A percentile compares a stretch with the other conserved stretches of the same genome.
These are phyloP conservation scores for Drosophila subquinaria DNA, from an alignment of 2,888 invertebrate genomes.

Conservation along the genomic window DNA sequence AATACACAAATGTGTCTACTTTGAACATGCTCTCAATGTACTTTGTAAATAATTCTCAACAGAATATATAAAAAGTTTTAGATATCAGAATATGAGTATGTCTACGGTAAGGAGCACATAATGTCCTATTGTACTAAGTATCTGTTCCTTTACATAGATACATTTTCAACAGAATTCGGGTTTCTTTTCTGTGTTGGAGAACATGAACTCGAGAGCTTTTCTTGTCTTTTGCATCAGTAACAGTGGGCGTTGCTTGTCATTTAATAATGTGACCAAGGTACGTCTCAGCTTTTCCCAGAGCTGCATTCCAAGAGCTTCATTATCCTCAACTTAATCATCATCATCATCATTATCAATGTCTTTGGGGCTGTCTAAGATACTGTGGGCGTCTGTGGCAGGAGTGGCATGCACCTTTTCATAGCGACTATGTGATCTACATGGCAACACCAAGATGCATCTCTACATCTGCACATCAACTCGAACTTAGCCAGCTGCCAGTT, in stretches of 20 bases:
- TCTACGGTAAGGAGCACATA: no score
- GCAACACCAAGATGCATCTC: conserved; percentile 57
- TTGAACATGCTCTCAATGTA: neutral
- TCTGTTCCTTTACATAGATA: neutral
- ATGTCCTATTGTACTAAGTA: neutral
- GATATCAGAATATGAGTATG: no score
- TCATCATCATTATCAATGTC: conserved; percentile 11
- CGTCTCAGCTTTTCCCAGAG: conserved; percentile 10
- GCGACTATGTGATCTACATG: conserved; percentile 70
- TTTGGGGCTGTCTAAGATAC: conserved; percentile 15
- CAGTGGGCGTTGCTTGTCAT: conserved; percentile 55
- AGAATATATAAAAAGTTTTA: no score
- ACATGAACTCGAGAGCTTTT: conserved; percentile 38
- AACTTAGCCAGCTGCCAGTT: conserved; percentile 48
- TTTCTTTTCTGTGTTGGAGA: conserved; percentile 14
- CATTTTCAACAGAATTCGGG: conserved; percentile 11
- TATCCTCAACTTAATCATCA: conserved; percentile 11
- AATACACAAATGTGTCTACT: neutral
- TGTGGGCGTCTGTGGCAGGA: conserved; percentile 55
- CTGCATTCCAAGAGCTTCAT: conserved; percentile 33
- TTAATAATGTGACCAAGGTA: conserved; percentile 37
- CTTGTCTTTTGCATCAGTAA: conserved; percentile 47
- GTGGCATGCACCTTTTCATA: conserved; percentile 37
- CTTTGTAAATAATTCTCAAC: neutral
- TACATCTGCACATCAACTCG: conserved; percentile 27